These are phyloP conservation scores for Cistogaster globosa DNA, from an alignment of 2,888 invertebrate species.

Conservation along the genomic window DNA sequence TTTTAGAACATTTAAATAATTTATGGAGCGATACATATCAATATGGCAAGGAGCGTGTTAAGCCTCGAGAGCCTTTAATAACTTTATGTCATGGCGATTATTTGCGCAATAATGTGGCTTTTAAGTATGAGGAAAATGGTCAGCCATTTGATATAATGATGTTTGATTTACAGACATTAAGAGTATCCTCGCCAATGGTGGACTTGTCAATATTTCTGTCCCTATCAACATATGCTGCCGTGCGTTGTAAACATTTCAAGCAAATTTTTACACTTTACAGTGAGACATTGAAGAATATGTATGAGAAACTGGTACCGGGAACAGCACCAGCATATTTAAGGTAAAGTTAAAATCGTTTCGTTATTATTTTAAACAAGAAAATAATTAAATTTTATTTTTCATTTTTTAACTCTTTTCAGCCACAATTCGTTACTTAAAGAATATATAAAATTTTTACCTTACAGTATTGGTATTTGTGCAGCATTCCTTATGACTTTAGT, in stretches of 20 bases:
- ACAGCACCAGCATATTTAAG: slow-evolving; percentile 77
- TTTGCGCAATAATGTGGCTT: slow-evolving; percentile 82
- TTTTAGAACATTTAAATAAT: slow-evolving; percentile 73
- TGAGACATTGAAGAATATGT: slow-evolving; percentile 73
- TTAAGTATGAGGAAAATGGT: slow-evolving; percentile 75
- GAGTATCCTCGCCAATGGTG: slow-evolving; percentile 81
- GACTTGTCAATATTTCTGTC: slow-evolving; percentile 79
- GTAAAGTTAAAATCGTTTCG: slow-evolving; percentile 66
- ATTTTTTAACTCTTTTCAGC: slow-evolving; percentile 70
- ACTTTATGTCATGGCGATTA: slow-evolving; percentile 82
- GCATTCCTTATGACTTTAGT: slow-evolving; percentile 77
- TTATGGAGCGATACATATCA: slow-evolving; percentile 68
- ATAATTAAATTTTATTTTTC: no score
- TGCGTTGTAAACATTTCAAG: slow-evolving; percentile 77
- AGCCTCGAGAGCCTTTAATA: slow-evolving; percentile 79
- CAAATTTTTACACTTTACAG: slow-evolving; percentile 79
- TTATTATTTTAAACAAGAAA: no score
- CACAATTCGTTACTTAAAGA: slow-evolving; percentile 77
- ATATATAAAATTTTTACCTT: slow-evolving; percentile 78
- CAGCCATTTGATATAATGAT: slow-evolving; percentile 79
- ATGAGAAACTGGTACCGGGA: slow-evolving; percentile 46
- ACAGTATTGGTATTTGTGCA: slow-evolving; percentile 74
- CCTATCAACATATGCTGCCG: slow-evolving; percentile 77
- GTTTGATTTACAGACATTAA: slow-evolving; percentile 82
- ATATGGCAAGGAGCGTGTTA: slow-evolving; percentile 76